phyloP scores from a whole-genome alignment of 2,797 vertebrate genomes.

The Cyclura pinguis region DNA sequence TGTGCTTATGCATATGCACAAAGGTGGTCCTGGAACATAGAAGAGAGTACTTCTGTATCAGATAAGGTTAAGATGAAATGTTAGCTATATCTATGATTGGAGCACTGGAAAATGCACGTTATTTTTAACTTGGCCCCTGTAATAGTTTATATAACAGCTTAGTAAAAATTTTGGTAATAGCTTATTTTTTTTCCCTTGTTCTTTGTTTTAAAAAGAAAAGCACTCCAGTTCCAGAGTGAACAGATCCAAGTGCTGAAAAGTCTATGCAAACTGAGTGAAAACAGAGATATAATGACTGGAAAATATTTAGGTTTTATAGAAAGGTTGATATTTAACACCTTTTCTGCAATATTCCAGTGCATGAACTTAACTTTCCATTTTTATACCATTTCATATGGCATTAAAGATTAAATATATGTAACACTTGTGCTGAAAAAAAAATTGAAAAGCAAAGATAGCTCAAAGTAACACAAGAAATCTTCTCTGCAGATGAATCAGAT shows the following conservation, averaged over 20 bases:
- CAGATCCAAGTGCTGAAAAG: slow-evolving; percentile 70
- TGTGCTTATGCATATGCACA: not conserved
- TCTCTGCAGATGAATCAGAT: not conserved
- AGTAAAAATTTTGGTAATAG: not conserved
- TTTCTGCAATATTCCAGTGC: slow-evolving; percentile 54
- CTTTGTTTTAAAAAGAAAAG: slow-evolving; percentile 66
- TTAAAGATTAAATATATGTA: slow-evolving; percentile 25
- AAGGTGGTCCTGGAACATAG: not conserved
- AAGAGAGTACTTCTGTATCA: not conserved
- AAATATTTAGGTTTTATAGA: slow-evolving; percentile 75
- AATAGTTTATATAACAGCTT: slow-evolving; percentile 1
- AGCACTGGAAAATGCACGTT: slow-evolving; percentile 21
- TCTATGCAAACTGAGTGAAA: slow-evolving; percentile 66
- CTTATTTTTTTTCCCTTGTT: slow-evolving; percentile 62
- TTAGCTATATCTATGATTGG: slow-evolving; percentile 25
- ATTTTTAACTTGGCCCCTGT: slow-evolving; percentile 44
- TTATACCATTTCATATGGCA: slow-evolving; percentile 29
- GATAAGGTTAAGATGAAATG: slow-evolving; percentile 23
- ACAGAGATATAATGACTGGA: slow-evolving; percentile 72
- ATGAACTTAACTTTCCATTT: slow-evolving; percentile 61
- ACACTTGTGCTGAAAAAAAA: not conserved
- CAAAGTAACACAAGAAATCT: slow-evolving; percentile 10
- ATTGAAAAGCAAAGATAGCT: slow-evolving; percentile 5
- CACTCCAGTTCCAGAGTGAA: slow-evolving; percentile 66
- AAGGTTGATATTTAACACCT: slow-evolving; percentile 75